Evolutionary conservation across 2,888 invertebrate species (phyloP).

Genomic region (Brenthis hecate): DNA sequence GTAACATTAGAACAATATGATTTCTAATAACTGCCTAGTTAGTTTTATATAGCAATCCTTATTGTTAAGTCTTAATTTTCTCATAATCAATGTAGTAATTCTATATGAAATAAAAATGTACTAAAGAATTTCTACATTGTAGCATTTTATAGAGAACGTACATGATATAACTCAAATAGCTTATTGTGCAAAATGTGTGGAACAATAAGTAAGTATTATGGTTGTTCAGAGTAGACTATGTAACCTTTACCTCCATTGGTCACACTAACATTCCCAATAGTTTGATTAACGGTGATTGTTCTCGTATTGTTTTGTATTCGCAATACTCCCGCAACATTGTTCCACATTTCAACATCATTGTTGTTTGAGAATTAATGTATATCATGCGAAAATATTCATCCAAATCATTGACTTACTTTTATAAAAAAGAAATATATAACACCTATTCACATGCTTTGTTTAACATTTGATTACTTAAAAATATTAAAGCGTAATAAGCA

Average conservation of each 20-base stretch:
- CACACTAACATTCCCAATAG: conserved; percentile 37
- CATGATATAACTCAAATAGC: conserved; percentile 14
- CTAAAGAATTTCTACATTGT: not conserved
- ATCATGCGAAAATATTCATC: not conserved
- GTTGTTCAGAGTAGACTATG: conserved; percentile 19
- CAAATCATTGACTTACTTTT: not conserved
- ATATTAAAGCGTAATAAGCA: too few relatives aligned
- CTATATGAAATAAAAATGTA: too few relatives aligned
- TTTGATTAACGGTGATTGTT: conserved; percentile 48
- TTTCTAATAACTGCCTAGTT: too few relatives aligned
- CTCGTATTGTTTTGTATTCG: conserved; percentile 54
- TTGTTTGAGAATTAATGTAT: conserved; percentile 11
- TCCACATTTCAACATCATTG: conserved; percentile 46
- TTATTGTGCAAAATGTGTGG: conserved; percentile 22
- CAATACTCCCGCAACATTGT: conserved; percentile 55
- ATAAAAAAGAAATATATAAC: too few relatives aligned
- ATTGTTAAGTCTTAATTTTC: too few relatives aligned
- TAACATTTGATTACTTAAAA: too few relatives aligned
- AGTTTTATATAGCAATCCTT: too few relatives aligned
- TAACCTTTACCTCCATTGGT: conserved; percentile 40
- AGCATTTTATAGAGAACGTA: not conserved
- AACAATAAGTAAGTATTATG: conserved; percentile 10
- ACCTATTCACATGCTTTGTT: too few relatives aligned
- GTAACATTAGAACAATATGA: too few relatives aligned
- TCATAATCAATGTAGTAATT: too few relatives aligned